Conservation (phyloP, 2,113 vertebrate genomes). For the Thermophis baileyi region DNA sequence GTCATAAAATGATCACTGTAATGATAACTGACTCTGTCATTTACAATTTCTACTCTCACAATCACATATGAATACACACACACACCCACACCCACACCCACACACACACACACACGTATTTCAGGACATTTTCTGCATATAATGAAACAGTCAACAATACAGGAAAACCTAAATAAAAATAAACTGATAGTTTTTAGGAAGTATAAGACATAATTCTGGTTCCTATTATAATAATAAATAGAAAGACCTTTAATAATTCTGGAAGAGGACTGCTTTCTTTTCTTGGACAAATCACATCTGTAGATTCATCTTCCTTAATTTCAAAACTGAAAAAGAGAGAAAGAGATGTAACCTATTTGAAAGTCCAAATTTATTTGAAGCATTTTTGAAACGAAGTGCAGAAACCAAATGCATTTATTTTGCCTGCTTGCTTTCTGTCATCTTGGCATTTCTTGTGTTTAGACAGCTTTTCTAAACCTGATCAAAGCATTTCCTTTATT, state of each 20-base stretch:
- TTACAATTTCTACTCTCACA: background rate
- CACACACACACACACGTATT: background rate
- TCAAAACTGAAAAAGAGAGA: conserved; percentile 70
- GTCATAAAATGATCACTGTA: background rate
- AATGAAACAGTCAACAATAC: background rate
- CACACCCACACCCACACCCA: too few species aligned
- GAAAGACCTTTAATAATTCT: conserved; percentile 70
- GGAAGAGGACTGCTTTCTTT: conserved; percentile 65
- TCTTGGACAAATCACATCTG: conserved; percentile 56
- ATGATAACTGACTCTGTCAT: background rate
- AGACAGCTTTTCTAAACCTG: background rate
- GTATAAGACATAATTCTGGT: background rate
- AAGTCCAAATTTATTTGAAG: background rate
- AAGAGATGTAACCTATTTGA: conserved; percentile 16
- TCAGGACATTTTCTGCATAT: background rate
- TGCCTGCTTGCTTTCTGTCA: background rate
- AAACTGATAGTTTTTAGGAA: background rate
- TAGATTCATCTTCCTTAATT: conserved; percentile 66
- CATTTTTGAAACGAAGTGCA: background rate
- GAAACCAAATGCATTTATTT: background rate
- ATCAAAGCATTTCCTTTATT: background rate
- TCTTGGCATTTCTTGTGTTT: background rate
- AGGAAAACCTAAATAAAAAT: background rate
- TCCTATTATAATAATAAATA: conserved; percentile 31
- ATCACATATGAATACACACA: background rate